Conservation (phyloP, 2,113 vertebrate genomes). For the Corvus hawaiiensis region DNA sequence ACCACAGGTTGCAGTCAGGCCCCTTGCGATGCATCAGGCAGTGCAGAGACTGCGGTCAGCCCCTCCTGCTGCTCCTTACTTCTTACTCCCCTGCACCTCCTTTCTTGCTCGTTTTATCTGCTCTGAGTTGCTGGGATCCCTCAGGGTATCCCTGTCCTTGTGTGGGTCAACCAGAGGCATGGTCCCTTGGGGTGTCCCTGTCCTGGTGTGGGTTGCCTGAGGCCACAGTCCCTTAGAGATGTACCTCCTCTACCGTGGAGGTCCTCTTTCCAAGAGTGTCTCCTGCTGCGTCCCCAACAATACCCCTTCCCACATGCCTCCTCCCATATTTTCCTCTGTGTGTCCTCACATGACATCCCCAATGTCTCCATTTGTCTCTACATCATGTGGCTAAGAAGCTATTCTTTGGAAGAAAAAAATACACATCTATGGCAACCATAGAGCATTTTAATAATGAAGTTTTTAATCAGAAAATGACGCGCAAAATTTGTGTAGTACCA, state of each 20-base stretch:
- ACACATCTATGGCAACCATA: not conserved
- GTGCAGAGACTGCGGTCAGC: not conserved
- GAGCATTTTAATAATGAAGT: not conserved
- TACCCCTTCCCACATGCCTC: not conserved
- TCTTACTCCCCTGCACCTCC: not conserved
- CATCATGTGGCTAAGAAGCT: not conserved
- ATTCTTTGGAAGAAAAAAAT: not conserved
- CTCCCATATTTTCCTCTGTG: not conserved
- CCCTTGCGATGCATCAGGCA: accelerated
- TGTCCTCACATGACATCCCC: accelerated
- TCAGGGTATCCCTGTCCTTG: not conserved
- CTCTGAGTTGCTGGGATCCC: not conserved
- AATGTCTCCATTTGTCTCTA: not conserved
- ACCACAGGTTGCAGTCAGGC: not conserved
- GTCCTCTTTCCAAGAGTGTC: not conserved
- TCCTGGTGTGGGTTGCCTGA: accelerated
- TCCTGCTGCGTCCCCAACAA: not conserved
- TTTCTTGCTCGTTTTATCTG: not conserved
- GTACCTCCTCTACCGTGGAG: not conserved
- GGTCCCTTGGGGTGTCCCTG: not conserved
- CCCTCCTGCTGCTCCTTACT: not conserved
- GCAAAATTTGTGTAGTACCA: not conserved
- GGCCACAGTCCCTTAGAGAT: not conserved
- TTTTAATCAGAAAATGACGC: not conserved
- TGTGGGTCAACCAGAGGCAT: not conserved